Evolutionary conservation across 2,888 invertebrate species (phyloP).

Genomic region (Drepana falcataria): DNA sequence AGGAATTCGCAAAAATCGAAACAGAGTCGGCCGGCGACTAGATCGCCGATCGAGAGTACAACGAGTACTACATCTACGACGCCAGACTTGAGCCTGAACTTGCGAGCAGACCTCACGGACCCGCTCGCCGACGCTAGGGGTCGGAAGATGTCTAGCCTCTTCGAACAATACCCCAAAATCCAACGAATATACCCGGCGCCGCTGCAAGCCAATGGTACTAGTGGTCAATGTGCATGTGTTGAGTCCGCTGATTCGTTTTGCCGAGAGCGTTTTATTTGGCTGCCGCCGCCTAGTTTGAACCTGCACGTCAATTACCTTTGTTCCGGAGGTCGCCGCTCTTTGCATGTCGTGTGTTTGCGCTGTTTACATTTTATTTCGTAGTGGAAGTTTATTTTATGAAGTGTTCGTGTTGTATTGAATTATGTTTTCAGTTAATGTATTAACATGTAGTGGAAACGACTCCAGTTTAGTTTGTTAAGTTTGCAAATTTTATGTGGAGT

Average conservation of each 20-base stretch:
- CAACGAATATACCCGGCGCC: constrained; percentile 87
- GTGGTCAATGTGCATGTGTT: constrained; percentile 47
- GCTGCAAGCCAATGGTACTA: constrained; percentile 69
- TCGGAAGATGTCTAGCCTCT: constrained; percentile 83
- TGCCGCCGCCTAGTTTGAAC: constrained; percentile 47
- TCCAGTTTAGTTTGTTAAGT: constrained; percentile 5
- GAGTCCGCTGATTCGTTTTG: constrained; percentile 47
- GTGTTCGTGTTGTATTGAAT: constrained; percentile 32
- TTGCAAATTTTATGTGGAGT: too few relatives aligned
- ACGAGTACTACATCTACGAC: constrained; percentile 45
- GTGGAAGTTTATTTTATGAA: constrained; percentile 34
- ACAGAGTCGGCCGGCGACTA: constrained; percentile 74
- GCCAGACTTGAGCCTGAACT: constrained; percentile 63
- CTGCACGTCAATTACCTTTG: constrained; percentile 63
- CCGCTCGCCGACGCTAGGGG: constrained; percentile 64
- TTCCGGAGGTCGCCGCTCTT: constrained; percentile 46
- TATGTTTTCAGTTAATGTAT: constrained; percentile 36
- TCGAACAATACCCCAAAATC: constrained; percentile 86
- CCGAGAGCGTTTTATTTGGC: constrained; percentile 46
- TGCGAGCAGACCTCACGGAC: constrained; percentile 59
- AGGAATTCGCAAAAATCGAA: constrained; percentile 72
- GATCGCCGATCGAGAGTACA: constrained; percentile 75
- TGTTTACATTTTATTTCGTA: constrained; percentile 47
- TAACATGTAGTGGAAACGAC: constrained; percentile 21
- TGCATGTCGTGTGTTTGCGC: constrained; percentile 67